Conservation (phyloP, 2,113 vertebrate species). For the Nycticorax nycticorax region DNA sequence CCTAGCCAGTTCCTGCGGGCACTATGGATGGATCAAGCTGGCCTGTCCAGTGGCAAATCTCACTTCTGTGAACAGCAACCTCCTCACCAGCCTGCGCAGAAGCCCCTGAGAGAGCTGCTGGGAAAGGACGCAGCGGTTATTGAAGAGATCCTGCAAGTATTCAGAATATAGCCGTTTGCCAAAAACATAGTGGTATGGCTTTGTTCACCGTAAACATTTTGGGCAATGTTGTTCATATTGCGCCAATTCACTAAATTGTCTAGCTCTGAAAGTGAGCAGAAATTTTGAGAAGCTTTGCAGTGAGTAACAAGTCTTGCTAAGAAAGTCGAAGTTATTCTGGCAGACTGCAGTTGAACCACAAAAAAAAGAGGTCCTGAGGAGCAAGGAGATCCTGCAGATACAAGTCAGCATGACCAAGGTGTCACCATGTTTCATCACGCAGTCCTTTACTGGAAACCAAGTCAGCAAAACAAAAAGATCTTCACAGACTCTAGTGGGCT, state of each 20-base stretch:
- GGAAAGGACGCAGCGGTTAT: fast-evolving
- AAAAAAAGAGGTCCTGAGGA: not conserved
- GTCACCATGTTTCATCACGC: not conserved
- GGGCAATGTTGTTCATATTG: not conserved
- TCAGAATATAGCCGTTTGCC: not conserved
- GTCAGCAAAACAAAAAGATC: not conserved
- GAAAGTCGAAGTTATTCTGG: not conserved
- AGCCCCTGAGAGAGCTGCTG: not conserved
- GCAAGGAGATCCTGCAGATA: not conserved
- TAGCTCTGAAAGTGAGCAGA: not conserved
- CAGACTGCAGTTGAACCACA: not conserved
- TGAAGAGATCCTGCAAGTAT: not conserved
- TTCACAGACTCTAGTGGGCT: not conserved
- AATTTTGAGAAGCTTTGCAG: not conserved
- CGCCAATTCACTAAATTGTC: not conserved
- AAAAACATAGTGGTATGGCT: not conserved
- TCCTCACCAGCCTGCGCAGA: not conserved
- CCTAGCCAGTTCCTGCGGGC: not conserved
- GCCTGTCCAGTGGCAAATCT: not conserved
- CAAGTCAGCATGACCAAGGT: not conserved
- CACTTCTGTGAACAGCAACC: not conserved
- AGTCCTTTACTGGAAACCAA: not conserved
- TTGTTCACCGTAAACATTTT: not conserved
- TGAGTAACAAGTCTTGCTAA: not conserved
- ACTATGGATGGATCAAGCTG: not conserved